A percentile compares a stretch with the other conserved stretches of the same genome.
These are phyloP conservation scores for Pteropus rufus DNA, from an alignment of 2,797 vertebrate species.

Conservation along the genomic window DNA sequence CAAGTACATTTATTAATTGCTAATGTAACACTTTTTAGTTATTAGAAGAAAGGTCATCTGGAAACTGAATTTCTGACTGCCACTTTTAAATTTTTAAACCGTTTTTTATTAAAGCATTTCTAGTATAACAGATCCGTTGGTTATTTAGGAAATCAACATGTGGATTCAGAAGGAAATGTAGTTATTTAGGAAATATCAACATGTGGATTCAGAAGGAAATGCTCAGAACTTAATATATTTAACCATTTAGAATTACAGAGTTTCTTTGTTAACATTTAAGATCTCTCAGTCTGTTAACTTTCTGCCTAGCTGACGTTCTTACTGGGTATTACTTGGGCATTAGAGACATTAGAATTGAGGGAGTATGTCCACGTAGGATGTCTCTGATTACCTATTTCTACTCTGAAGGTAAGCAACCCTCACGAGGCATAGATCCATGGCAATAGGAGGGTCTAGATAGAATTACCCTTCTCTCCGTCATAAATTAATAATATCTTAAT, in stretches of 20 bases:
- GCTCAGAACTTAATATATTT: not conserved
- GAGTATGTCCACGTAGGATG: not conserved
- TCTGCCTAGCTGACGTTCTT: not conserved
- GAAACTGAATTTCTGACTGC: not conserved
- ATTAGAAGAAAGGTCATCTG: not conserved
- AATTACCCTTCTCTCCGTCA: not conserved
- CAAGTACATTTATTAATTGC: not conserved
- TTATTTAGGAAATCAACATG: too few relatives aligned
- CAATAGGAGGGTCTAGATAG: accelerated
- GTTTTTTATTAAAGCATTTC: not conserved
- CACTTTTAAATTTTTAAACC: not conserved
- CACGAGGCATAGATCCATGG: too few relatives aligned
- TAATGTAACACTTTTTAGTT: not conserved
- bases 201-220: not conserved
- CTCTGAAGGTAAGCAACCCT: not conserved
- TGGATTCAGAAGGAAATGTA: not conserved
- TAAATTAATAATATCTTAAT: not conserved
- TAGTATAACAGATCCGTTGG: not conserved
- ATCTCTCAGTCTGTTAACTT: not conserved
- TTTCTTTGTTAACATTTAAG: not conserved
- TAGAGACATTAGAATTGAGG: not conserved
- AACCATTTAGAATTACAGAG: not conserved
- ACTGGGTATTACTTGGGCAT: not conserved
- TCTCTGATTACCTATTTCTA: not conserved
- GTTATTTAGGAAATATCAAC: too few relatives aligned